These are phyloP conservation scores for Isaurus tuberculatus DNA, from an alignment of 92 coral and sea anemone species.

Conservation along the genomic window DNA sequence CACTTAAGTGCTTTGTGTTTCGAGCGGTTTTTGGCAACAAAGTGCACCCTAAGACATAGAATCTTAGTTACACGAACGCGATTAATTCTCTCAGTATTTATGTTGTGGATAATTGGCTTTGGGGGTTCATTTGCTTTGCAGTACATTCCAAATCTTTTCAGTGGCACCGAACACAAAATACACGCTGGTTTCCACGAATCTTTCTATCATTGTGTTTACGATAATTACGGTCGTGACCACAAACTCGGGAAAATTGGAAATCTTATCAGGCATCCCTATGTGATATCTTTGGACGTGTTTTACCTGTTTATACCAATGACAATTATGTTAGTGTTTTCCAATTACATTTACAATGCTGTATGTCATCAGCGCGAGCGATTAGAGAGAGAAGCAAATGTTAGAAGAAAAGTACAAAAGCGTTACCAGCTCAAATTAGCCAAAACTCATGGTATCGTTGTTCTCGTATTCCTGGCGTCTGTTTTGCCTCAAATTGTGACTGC, in stretches of 20 bases:
- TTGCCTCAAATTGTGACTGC: constrained; percentile 28
- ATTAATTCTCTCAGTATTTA: neutral
- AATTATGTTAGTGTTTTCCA: constrained; percentile 9
- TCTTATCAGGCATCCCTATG: constrained; percentile 17
- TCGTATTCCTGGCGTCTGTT: neutral
- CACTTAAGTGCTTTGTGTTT: constrained; percentile 17
- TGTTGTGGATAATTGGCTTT: constrained; percentile 9
- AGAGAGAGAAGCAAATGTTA: constrained; percentile 31
- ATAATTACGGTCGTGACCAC: neutral
- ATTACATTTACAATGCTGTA: constrained; percentile 29
- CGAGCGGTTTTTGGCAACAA: constrained; percentile 34
- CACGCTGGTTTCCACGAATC: constrained; percentile 26
- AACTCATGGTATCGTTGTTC: constrained; percentile 15
- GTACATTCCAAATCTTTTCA: constrained; percentile 22
- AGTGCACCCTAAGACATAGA: constrained; percentile 25
- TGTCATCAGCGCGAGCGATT: constrained; percentile 29
- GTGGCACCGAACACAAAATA: neutral
- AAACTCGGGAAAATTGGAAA: neutral
- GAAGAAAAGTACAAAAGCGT: constrained; percentile 27
- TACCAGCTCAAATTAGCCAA: constrained; percentile 25
- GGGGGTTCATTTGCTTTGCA: constrained; percentile 25
- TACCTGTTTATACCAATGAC: constrained; percentile 9
- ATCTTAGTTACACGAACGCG: constrained; percentile 15
- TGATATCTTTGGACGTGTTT: constrained; percentile 18
- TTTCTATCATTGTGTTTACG: constrained; percentile 19